These are phyloP conservation scores for Laothoe populi DNA, from an alignment of 2,888 invertebrate genomes.

Conservation along the genomic window DNA sequence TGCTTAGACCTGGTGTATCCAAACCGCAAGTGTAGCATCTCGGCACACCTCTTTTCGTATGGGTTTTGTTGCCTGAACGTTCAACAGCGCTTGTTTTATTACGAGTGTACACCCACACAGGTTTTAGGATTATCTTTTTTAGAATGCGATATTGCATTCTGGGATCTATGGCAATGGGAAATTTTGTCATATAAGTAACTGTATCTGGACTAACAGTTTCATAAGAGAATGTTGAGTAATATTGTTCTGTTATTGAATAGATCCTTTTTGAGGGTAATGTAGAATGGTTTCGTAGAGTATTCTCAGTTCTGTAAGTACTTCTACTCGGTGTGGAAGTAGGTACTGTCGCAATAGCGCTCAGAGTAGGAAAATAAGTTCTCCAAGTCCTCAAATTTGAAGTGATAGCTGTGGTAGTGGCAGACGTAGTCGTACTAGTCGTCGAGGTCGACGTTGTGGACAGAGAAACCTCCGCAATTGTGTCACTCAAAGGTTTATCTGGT, in stretches of 20 bases:
- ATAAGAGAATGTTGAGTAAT: not conserved
- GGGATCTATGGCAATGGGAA: not conserved
- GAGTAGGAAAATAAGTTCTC: constrained; percentile 16
- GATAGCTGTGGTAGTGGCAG: no score
- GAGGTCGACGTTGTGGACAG: not conserved
- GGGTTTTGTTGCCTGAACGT: not conserved
- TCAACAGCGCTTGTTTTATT: not conserved
- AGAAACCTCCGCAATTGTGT: not conserved
- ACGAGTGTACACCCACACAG: not conserved
- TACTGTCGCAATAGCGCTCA: no score
- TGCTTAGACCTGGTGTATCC: constrained; percentile 33
- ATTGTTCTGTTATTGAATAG: not conserved
- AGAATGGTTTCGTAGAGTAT: not conserved
- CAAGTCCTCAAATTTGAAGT: not conserved
- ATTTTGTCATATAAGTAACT: not conserved
- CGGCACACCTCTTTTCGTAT: not conserved
- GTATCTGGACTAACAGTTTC: no score
- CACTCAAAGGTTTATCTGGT: not conserved
- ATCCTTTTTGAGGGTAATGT: not conserved
- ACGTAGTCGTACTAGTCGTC: not conserved
- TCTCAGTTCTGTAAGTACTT: not conserved
- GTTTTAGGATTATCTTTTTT: constrained; percentile 13
- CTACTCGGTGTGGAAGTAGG: not conserved
- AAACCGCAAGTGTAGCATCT: constrained; percentile 53
- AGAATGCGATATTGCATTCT: not conserved